Base-by-base conservation (phyloP, 2,113 vertebrate species). In the Pimephales promelas region DNA sequence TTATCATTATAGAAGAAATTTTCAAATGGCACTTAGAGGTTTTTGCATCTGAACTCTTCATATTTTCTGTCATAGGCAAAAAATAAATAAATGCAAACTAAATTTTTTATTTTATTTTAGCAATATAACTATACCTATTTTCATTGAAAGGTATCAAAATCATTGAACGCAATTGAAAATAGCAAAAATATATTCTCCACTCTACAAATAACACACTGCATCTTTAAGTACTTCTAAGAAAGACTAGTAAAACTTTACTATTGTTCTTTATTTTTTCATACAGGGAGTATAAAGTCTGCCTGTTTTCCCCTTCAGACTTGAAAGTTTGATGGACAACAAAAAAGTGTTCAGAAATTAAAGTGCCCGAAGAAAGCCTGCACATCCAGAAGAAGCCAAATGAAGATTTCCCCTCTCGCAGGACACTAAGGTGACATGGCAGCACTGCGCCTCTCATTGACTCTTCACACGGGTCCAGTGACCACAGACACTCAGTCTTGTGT, bases 371-470 rank as follows among this genome's bases (percentile, higher is more conserved):
- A 83, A 86, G 47, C 20, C 20, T 54, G 36, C 77, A 74, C 28
- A 70, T 87, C 85, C 62, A 72, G 83, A 84, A 82, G 85, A 64
- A 16, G 4, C 90, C 92, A 96, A 96, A 97, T 97, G 87, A 97
- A 97, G 96, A 96, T 96, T 97, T 97, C 86, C 91, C 88, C 89
- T 92, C 91, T 92, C 92, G 28, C 83, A 84, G 83, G 85, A 93
- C 87, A 89, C 90, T 90, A 43, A 87, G 91, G 52, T 96, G 96
- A 97, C 96, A 95, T 54, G 52, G 52, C 52, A 54, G 18, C 52
- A 22, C 52, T 22, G 52, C 7, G 18, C 52, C 94, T 36, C 86
- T 90, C 91, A 96, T 97, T 96, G 95, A 96, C 92, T 89, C 83
- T 90, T 90, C 92, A 93, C 94, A 93, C 92, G 92, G 52, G 91